Evolutionary conservation across 2,888 invertebrate genomes (phyloP), one percentile per base, ranked within the genome.

Genomic region (Sminthurides aquaticus): DNA sequence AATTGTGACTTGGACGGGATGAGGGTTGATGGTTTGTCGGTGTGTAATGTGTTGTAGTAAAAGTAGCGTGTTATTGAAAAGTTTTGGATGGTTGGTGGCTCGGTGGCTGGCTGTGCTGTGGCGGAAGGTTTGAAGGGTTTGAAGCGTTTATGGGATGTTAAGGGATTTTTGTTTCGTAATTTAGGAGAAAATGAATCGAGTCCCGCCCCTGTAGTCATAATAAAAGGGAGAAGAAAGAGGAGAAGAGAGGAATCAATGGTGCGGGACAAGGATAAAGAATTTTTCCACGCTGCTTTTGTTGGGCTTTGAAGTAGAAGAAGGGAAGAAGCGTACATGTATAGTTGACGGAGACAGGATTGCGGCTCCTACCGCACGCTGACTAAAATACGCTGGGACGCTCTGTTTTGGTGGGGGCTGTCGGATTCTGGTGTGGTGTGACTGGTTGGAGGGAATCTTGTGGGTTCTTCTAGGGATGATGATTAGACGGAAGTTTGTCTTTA

Each of bases 111-210:
- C 11, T 8, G 3, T 34, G 43, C 28, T 5, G 20, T 15, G 43
- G 43, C 43, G 43, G 43, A 34, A 34, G 43, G 43, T 34, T 34
- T 34, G 43, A 34, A 49, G 24, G 54, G 49, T 49, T 52, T 63
- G 48, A 58, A 58, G 15, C 43, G 24, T 57, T 58, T 58, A 64
- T 52, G 58, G 58, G 29, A 64, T 54, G 64, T 64, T 58, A 64
- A 34, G 58, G 49, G 64, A 64, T 64, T 64, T 64, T 64, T 64
- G 64, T 64, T 64, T 64, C 43, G 64, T 64, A 64, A 64, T 64
- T 64, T 64, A 58, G 64, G 49, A 54, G 64, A 64, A 64, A 64
- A 64, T 64, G 64, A 64, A 58, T 49, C 58, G 58, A 56, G 62
- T 52, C 64, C 64, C 64, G 58, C 64, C 64, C 64, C 58, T 54